Base-by-base conservation (phyloP, 2,888 invertebrate species). In the Heliconius hortense region DNA sequence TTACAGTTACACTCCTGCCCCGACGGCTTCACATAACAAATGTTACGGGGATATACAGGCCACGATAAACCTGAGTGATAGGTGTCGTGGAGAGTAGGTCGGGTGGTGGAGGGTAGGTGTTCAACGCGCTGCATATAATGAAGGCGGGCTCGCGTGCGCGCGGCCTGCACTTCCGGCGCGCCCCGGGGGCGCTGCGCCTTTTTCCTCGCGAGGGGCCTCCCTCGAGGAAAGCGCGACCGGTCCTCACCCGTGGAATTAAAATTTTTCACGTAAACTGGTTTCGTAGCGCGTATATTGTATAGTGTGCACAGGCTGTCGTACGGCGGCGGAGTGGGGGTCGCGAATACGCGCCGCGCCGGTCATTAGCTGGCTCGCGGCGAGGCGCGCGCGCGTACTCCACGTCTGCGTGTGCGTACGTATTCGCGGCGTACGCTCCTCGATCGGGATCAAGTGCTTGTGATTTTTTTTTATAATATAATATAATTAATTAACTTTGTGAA, bases 231-330 rank as follows among this genome's bases (percentile, higher is more conserved):
- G 90, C 90, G 91, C 90, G 91, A 86, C 86, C 90, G 91, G 91
- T 92, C 92, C 91, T 90, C 91, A 93, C 90, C 89, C 91, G 83
- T 87, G 89, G 89, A 90, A 92, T 92, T 91, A 91, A 91, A 91
- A 88, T 89, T 93, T 93, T 93, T 93, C 93, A 93, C 90, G 90
- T 92, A 92, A 93, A 93, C 93, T 90, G 92, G 94, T 94, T 94
- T 92, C 91, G 94, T 93, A 93, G 90, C 92, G 90, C 91, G 89
- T 90, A 66, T 26, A 18, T 21, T 18, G 48, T 48, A 35, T 35
- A 35, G 35, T 35, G 28, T 28, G 35, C 10, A 48, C 21, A 18
- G 48, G 21, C 48, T 48, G 66, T 24, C 66, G 66, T 66, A 89
- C 88, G 82, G 88, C 87, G 86, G 88, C 84, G 88, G 91, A 90